Base-by-base conservation (phyloP, 2,888 invertebrate genomes). In the Eueremaeus valkanovi region DNA sequence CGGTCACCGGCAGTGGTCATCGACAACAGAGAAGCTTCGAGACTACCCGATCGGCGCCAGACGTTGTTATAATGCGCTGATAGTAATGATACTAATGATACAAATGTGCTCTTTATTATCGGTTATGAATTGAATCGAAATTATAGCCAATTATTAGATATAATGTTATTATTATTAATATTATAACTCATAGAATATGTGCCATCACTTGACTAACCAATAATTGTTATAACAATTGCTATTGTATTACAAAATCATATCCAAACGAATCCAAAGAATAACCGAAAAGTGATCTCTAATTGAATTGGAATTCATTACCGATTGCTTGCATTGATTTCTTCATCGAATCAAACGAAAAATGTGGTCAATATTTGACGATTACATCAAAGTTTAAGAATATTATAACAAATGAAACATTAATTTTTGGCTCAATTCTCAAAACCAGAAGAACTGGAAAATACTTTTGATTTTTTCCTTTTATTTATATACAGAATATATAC, bases 21-120 rank as follows among this genome's bases (percentile, higher is more conserved):
- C 75, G 74, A n/a, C 73, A 68, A 16, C 78, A 77, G 8, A 73
- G 77, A 16, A 77, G 77, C 74, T 79, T 79, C 73, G 79, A 79
- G 72, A 76, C 78, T 36, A 78, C 78, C 29, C 63, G 78, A 36
- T 79, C 79, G 33, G 78, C 79, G 5, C 79, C 79, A n/a, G 79
- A 79, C 66, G 78, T 79, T 66, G 77, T 79, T 18, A 76, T 79
- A 70, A 78, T 78, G 70, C 78, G 79, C 72, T 79, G 78, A 78
- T 72, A n/a, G 11, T 49, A 21, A 72, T 9, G 6, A n/a, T n/a
- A n/a, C n/a, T n/a, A n/a, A n/a, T n/a, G n/a, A n/a, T n/a, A n/a
- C n/a, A n/a, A n/a, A 36, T 36, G 36, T 36, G 36, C 11, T 36
- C 6, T 36, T 13, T 45, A 45, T 45, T 45, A 18, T 45, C 18